Evolutionary conservation across 2,113 vertebrate genomes (phyloP), one percentile per base, ranked within the genome.

Genomic region (Corythaixoides concolor): DNA sequence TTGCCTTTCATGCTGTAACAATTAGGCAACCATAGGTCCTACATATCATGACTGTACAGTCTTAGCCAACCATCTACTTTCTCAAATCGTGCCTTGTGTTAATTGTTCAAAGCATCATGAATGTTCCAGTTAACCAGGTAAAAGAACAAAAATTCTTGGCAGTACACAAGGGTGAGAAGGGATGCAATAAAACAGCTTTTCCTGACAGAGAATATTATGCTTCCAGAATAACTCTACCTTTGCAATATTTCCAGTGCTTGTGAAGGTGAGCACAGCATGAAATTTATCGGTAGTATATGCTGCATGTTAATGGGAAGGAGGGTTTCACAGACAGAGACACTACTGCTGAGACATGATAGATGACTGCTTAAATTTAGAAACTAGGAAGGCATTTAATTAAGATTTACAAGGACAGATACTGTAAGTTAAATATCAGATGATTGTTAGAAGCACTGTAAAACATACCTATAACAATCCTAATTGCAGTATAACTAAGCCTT

Each of bases 351-450:
- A 75, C 64, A 49, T 73, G 60, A 94, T 72, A 82, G 39, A 62
- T 92, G 73, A 89, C 75, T 90, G 45, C 41, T 96, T 73, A 91
- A 95, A 97, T 89, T 96, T 89, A 90, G 88, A 76, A 73, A 92
- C 41, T 58, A 27, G 79, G 63, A 91, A 96, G 53, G 15, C 5
- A 49, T 92, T 97, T 97, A 95, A 96, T 97, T 97, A 96, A 96
- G 75, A 96, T 96, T 96, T 97, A 96, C 83, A 94, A 92, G 63
- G 62, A 75, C 60, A 89, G 60, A 45, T 88, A 87, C 47, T 89
- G 10, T 62, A 80, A 97, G 39, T 89, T 96, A 96, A 80, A 95
- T 86, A 93, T 89, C 88, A 96, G 77, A 89, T 77, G 39, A 90
- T 78, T 59, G 24, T 64, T 91, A 84, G 75, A 92, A 87, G 41